phyloP scores from a whole-genome alignment of 35 echinoderm and acorn worm genomes.

The Lytechinus pictus region DNA sequence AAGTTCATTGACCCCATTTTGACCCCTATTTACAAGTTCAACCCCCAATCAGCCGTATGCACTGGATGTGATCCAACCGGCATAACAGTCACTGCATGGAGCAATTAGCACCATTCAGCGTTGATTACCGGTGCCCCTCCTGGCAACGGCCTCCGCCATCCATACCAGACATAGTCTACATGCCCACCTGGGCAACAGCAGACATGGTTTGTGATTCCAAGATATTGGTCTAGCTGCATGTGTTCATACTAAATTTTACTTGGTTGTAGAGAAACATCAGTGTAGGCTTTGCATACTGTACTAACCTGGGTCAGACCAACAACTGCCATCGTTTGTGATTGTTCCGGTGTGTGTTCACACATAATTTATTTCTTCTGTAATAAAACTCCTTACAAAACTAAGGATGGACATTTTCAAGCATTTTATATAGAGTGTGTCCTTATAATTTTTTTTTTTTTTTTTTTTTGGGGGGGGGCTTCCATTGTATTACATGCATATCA shows the following conservation, averaged over 20 bases:
- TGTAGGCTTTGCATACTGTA: too few relatives aligned
- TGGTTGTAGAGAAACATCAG: too few relatives aligned
- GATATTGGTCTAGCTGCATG: neutral
- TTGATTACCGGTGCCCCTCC: slow-evolving; percentile 27
- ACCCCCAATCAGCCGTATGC: neutral
- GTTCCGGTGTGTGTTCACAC: too few relatives aligned
- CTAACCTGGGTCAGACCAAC: too few relatives aligned
- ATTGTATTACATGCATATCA: too few relatives aligned
- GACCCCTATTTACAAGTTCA: neutral
- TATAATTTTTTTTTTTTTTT: too few relatives aligned
- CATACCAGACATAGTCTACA: slow-evolving; percentile 36
- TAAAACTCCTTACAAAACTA: too few relatives aligned
- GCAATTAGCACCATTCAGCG: slow-evolving; percentile 34
- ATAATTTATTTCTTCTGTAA: too few relatives aligned
- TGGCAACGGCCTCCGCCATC: neutral
- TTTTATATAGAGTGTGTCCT: too few relatives aligned
- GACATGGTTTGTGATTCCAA: neutral
- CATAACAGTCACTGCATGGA: neutral
- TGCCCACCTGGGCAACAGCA: neutral
- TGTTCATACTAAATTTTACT: neutral
- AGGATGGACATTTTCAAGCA: too few relatives aligned
- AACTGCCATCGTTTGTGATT: too few relatives aligned
- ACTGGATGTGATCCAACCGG: slow-evolving; percentile 28
- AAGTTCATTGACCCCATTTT: neutral
- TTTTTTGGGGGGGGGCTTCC: too few relatives aligned